phyloP scores from a whole-genome alignment of 2,113 vertebrate genomes.

The Eolophus roseicapilla region DNA sequence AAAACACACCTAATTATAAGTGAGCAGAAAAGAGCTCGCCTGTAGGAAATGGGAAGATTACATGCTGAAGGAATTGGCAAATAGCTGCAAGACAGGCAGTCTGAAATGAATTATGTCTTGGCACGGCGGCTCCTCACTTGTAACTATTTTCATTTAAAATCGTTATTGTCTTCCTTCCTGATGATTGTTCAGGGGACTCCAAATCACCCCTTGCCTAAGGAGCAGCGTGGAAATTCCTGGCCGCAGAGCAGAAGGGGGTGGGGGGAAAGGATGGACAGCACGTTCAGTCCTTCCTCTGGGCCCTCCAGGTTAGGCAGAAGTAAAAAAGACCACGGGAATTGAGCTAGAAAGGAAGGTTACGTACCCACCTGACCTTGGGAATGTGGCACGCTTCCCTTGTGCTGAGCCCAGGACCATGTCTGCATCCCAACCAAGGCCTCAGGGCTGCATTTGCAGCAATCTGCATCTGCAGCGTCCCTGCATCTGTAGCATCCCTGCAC shows the following conservation, averaged over 20 bases:
- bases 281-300: background rate
- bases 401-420: background rate
- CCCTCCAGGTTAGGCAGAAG: background rate
- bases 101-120: slow-evolving; percentile 13
- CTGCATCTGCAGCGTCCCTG: too few species aligned
- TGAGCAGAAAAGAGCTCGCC: slow-evolving; percentile 24
- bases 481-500: too few species aligned
- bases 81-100: background rate
- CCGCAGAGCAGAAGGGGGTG: background rate
- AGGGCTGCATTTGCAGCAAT: background rate
- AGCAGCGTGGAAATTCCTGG: background rate
- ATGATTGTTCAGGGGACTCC: background rate
- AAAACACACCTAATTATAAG: slow-evolving; percentile 55
- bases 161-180: background rate
- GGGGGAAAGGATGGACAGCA: background rate
- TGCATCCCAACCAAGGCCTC: background rate
- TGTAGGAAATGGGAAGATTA: slow-evolving; percentile 56
- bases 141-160: background rate
- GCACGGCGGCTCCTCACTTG: background rate
- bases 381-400: fast-evolving
- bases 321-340: fast-evolving
- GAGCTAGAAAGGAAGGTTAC: background rate
- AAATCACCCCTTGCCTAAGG: background rate
- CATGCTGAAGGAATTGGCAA: slow-evolving; percentile 32
- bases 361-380: background rate